phyloP scores from a whole-genome alignment of 2,797 vertebrate species.

The Emydoidea blandingii region DNA sequence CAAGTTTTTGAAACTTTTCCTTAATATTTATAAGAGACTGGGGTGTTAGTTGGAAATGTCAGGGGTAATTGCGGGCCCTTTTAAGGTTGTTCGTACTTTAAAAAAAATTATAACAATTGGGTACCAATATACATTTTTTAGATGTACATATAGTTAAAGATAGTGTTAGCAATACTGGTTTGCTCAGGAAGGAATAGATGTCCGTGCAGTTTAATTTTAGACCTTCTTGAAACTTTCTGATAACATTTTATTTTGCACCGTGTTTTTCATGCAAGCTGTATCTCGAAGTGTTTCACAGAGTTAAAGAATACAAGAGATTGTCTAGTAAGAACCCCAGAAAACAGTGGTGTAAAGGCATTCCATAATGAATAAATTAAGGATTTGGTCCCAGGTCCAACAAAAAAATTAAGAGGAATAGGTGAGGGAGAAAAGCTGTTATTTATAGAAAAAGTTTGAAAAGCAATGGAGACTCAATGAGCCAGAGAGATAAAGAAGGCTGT shows the following conservation, averaged over 20 bases:
- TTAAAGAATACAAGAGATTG: background rate
- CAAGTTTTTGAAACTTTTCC: too few species aligned
- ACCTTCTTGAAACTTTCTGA: background rate
- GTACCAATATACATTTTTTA: background rate
- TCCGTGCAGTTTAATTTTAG: background rate
- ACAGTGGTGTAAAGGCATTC: background rate
- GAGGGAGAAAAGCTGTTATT: background rate
- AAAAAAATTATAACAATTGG: background rate
- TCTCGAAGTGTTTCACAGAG: background rate
- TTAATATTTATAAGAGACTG: background rate
- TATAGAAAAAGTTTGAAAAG: constrained; percentile 15
- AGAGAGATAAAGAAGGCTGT: background rate
- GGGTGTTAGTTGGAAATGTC: background rate
- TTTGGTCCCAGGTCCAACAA: background rate
- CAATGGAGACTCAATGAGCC: background rate
- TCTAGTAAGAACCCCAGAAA: background rate
- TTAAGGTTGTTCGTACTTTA: background rate
- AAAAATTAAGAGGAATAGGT: background rate
- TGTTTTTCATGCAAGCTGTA: background rate
- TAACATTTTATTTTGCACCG: background rate
- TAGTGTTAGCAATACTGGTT: background rate
- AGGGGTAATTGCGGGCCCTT: background rate
- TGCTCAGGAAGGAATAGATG: background rate
- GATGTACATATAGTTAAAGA: background rate
- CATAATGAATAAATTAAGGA: background rate